Evolutionary conservation across 2,797 vertebrate species (phyloP).

Genomic region (Aldrovandia affinis): DNA sequence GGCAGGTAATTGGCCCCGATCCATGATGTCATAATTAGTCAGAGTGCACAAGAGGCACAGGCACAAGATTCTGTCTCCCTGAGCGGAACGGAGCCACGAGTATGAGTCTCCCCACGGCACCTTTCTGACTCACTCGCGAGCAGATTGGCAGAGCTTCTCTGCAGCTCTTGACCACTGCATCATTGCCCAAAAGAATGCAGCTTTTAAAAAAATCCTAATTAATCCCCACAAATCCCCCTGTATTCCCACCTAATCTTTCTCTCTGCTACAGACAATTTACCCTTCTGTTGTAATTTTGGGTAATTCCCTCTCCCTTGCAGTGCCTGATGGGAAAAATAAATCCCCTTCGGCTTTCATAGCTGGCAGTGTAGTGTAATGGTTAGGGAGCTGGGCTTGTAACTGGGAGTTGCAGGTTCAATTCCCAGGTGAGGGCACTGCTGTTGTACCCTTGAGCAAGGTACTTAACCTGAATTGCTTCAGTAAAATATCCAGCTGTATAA

Average conservation of each 20-base stretch:
- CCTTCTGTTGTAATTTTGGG: background rate
- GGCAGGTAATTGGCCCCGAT: conserved; percentile 27
- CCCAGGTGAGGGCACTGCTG: too few relatives aligned
- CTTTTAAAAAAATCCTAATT: background rate
- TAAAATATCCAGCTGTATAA: too few relatives aligned
- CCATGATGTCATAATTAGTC: conserved; percentile 11
- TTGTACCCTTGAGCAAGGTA: too few relatives aligned
- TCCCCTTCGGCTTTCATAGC: background rate
- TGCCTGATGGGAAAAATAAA: background rate
- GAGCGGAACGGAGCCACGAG: background rate
- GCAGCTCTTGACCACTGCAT: background rate
- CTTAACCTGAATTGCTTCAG: too few relatives aligned
- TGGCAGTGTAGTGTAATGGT: too few relatives aligned
- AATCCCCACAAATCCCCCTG: background rate
- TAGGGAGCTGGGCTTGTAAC: too few relatives aligned
- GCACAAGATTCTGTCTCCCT: background rate
- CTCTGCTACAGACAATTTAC: background rate
- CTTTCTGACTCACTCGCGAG: background rate
- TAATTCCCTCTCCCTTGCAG: background rate
- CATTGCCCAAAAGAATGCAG: background rate
- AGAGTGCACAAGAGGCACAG: background rate
- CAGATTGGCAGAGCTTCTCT: conserved; percentile 1
- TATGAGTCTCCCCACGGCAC: background rate
- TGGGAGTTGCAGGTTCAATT: too few relatives aligned
- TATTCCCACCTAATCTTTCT: background rate